Conservation (phyloP, 1,140 invertebrate species). For the Pogonomyrmex barbatus region DNA sequence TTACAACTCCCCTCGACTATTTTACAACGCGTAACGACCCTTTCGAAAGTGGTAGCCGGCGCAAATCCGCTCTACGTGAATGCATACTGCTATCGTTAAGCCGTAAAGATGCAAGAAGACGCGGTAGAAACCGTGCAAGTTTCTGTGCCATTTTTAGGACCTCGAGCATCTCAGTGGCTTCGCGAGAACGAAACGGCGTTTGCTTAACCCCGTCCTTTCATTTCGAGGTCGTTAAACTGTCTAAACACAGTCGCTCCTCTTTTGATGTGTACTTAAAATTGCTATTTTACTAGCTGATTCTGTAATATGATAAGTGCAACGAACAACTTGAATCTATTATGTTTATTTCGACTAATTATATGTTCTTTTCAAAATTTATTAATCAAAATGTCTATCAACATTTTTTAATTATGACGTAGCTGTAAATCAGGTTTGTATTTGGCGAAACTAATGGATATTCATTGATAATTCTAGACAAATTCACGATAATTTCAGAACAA, state of each 20-base stretch:
- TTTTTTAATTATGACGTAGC: not conserved
- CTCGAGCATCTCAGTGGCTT: not conserved
- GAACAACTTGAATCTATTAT: not conserved
- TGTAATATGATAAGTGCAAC: not conserved
- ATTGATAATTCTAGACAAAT: not conserved
- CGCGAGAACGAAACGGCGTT: not conserved
- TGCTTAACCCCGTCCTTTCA: not conserved
- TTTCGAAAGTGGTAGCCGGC: conserved; percentile 36
- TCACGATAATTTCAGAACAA: not conserved
- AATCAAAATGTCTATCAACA: not conserved
- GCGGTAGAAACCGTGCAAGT: conserved; percentile 20
- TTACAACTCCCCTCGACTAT: conserved; percentile 47
- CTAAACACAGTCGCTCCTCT: not conserved
- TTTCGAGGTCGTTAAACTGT: not conserved
- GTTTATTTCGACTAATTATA: conserved; percentile 3
- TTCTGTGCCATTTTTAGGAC: conserved; percentile 23
- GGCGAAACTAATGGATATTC: not conserved
- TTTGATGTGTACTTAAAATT: not conserved
- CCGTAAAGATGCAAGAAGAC: conserved; percentile 45
- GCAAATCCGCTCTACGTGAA: conserved; percentile 42
- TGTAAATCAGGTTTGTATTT: not conserved
- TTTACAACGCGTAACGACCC: conserved; percentile 58
- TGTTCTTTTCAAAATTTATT: not conserved
- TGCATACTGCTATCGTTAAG: conserved; percentile 13
- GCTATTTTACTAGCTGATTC: not conserved